Evolutionary conservation across 2,888 invertebrate genomes (phyloP), one percentile per base, ranked within the genome.

Genomic region (Pilophorus perplexus): DNA sequence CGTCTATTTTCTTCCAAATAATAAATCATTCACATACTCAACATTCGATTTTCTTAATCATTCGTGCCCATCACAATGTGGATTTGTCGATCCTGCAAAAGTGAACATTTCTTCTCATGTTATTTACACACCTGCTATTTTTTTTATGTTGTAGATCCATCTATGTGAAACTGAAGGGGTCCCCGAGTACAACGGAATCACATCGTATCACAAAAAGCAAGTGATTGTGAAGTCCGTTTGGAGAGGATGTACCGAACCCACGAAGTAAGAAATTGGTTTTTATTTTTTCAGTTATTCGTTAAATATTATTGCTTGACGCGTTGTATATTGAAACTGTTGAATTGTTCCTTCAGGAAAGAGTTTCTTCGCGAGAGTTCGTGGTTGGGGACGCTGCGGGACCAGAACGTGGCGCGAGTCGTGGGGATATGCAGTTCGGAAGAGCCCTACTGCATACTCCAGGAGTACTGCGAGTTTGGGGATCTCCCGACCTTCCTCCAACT

Each of bases 321-420:
- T n/a, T n/a, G n/a, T n/a, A n/a, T n/a, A n/a, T n/a, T n/a, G n/a
- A n/a, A n/a, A n/a, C n/a, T n/a, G n/a, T n/a, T n/a, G n/a, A n/a
- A n/a, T n/a, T n/a, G n/a, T n/a, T n/a, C n/a, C n/a, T n/a, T 2
- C 79, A 91, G 92, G 78, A 85, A 87, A 79, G 92, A 92, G 77
- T 93, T 93, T 79, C 84, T 89, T 77, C 86, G 88, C 77, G 93
- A 93, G 79, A 89, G 91, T 75, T 87, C 87, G 75, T 88, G 90
- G 81, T 82, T 93, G 78, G 88, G 90, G 57, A 87, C 88, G 62
- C 81, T 93, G 73, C 84, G 89, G 69, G 90, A 93, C 77, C 84
- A 88, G 33, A 92, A 93, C 78, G 83, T 93, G 70, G 90, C 90
- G 44, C 82, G 89, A 69, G 86, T 92, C 71, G 82, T 93, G 64